These are phyloP conservation scores for Crotalus helleri DNA, from an alignment of 2,113 vertebrate genomes.

Conservation along the genomic window DNA sequence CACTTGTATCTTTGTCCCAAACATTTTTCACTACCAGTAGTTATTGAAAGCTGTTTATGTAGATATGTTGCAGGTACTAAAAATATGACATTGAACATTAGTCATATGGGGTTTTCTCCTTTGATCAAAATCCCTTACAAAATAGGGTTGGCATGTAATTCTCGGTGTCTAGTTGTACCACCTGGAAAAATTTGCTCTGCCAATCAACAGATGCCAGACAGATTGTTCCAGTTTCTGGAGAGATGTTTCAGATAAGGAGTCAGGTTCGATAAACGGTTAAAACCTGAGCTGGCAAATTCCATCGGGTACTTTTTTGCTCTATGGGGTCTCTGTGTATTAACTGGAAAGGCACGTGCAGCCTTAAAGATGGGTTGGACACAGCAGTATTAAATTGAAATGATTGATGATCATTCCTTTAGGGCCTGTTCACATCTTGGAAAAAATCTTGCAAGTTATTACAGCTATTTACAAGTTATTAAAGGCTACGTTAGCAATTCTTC, in stretches of 20 bases:
- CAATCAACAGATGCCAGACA: slow-evolving; percentile 64
- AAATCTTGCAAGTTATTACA: slow-evolving; percentile 31
- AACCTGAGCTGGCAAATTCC: slow-evolving; percentile 69
- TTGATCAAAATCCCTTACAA: slow-evolving; percentile 40
- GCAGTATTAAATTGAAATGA: background rate
- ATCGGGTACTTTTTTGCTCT: slow-evolving; percentile 25
- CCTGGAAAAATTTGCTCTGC: slow-evolving; percentile 69
- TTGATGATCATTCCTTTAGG: slow-evolving; percentile 10
- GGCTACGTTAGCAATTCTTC: slow-evolving; percentile 49
- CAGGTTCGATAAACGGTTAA: slow-evolving; percentile 57
- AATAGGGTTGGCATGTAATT: slow-evolving; percentile 46
- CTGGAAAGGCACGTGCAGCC: slow-evolving; percentile 37
- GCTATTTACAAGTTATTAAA: slow-evolving; percentile 41
- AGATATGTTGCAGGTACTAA: slow-evolving; percentile 52
- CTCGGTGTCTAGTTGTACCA: slow-evolving; percentile 54
- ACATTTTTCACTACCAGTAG: slow-evolving; percentile 42
- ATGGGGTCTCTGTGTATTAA: background rate
- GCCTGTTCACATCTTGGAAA: slow-evolving; percentile 34
- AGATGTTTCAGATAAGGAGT: slow-evolving; percentile 69
- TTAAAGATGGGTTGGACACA: slow-evolving; percentile 20
- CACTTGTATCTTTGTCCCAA: slow-evolving; percentile 51
- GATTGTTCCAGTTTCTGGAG: slow-evolving; percentile 65
- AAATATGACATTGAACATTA: slow-evolving; percentile 35
- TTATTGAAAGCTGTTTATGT: slow-evolving; percentile 59
- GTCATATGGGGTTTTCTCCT: slow-evolving; percentile 38